These are phyloP conservation scores for Melanargia galathea DNA, from an alignment of 2,888 invertebrate species.

Conservation along the genomic window DNA sequence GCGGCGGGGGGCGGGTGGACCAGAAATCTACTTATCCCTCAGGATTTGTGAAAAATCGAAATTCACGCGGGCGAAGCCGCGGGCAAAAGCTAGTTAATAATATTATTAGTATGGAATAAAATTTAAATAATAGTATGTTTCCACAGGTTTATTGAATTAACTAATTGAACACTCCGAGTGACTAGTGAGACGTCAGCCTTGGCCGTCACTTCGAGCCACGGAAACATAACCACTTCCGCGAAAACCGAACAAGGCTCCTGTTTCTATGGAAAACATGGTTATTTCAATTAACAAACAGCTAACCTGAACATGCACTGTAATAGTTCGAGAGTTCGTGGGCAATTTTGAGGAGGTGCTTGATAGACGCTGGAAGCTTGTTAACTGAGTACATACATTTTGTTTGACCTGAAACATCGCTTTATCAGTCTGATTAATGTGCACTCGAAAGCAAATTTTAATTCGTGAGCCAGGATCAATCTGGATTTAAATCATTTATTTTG, in stretches of 20 bases:
- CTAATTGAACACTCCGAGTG: neutral
- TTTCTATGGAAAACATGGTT: conserved; percentile 55
- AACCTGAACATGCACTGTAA: conserved; percentile 47
- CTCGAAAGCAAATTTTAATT: no score
- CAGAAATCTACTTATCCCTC: no score
- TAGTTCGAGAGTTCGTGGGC: neutral
- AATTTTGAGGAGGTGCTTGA: conserved; percentile 20
- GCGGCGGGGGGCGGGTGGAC: no score
- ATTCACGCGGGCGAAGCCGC: no score
- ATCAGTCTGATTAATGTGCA: no score
- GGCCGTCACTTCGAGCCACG: conserved; percentile 48
- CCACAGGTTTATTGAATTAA: neutral
- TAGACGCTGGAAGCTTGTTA: neutral
- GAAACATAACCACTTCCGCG: conserved; percentile 50
- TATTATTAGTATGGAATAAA: no score
- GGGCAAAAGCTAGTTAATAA: no score
- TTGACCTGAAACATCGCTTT: no score
- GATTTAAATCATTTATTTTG: no score
- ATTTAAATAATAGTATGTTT: neutral
- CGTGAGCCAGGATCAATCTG: no score
- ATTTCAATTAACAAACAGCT: conserved; percentile 43
- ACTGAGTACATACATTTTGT: no score
- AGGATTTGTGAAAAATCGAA: no score
- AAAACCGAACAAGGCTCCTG: conserved; percentile 42
- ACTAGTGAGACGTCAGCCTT: conserved; percentile 50